A percentile compares a stretch with the other conserved stretches of the same genome.
Evolutionary conservation across 2,888 invertebrate genomes (phyloP).

Genomic region (Euplexia lucipara): DNA sequence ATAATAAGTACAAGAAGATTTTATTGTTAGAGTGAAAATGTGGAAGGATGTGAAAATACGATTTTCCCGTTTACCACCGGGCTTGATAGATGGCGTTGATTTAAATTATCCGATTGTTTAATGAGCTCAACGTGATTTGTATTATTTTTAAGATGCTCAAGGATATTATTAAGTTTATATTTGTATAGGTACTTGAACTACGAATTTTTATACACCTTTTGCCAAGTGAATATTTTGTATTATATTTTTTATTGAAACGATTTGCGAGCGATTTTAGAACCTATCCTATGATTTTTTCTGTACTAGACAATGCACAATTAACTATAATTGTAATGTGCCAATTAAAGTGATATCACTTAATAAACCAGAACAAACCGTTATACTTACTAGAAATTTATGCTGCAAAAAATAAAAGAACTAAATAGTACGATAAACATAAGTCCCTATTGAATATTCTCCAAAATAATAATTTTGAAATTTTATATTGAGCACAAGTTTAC

Average conservation of each 20-base stretch:
- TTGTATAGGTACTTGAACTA: constrained; percentile 36
- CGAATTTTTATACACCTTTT: constrained; percentile 29
- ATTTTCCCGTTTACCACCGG: constrained; percentile 27
- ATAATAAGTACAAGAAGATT: constrained; percentile 64
- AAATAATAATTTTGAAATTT: not conserved
- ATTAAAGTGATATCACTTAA: constrained; percentile 13
- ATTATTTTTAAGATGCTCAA: constrained; percentile 54
- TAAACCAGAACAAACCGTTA: not conserved
- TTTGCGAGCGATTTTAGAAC: not conserved
- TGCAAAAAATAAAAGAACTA: constrained; percentile 12
- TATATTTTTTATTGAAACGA: not conserved
- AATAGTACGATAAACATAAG: not conserved
- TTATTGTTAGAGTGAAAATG: constrained; percentile 56
- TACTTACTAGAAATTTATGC: not conserved
- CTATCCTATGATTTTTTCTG: not conserved
- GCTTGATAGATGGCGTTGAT: constrained; percentile 36
- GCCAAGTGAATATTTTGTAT: constrained; percentile 4
- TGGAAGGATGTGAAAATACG: constrained; percentile 35
- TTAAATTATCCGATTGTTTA: constrained; percentile 12
- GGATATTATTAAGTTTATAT: constrained; percentile 28
- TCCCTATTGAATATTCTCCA: not conserved
- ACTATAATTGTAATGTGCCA: constrained; percentile 28
- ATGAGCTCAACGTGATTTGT: constrained; percentile 18
- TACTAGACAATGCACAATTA: not conserved
- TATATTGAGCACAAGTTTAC: constrained; percentile 14